phyloP scores from a whole-genome alignment of 2,888 invertebrate species.

The Sylvicola cinctus region DNA sequence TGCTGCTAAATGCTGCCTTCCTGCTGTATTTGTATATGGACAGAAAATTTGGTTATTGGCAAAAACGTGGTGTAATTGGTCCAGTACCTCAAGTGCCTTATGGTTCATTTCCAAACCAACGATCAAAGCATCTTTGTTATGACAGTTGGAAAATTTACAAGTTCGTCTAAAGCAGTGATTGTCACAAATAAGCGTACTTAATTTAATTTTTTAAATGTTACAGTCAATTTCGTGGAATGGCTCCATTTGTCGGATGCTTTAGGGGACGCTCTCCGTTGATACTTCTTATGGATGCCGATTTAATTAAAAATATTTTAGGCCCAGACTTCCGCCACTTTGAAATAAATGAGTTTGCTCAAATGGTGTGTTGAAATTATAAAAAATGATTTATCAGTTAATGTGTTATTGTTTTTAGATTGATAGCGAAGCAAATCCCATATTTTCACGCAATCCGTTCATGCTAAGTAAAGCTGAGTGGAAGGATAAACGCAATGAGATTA shows the following conservation, averaged over 20 bases:
- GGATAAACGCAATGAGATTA: slow-evolving; percentile 25
- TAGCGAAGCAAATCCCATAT: neutral
- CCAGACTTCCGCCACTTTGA: slow-evolving; percentile 23
- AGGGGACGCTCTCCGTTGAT: slow-evolving; percentile 17
- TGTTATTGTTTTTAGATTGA: too few species aligned
- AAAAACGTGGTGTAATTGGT: slow-evolving; percentile 18
- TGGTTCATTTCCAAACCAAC: slow-evolving; percentile 19
- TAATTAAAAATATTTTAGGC: slow-evolving; percentile 21
- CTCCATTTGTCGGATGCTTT: slow-evolving; percentile 24
- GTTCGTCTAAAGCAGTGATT: too few species aligned
- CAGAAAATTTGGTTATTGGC: slow-evolving; percentile 23
- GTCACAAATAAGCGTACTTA: neutral
- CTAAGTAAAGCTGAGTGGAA: slow-evolving; percentile 29
- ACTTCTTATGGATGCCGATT: slow-evolving; percentile 18
- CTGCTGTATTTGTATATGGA: slow-evolving; percentile 14
- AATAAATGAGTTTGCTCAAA: slow-evolving; percentile 11
- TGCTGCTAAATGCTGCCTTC: too few species aligned
- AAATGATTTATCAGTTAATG: too few species aligned
- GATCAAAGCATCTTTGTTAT: slow-evolving; percentile 14
- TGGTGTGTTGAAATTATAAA: too few species aligned
- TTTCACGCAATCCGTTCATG: slow-evolving; percentile 25
- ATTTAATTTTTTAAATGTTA: slow-evolving; percentile 8
- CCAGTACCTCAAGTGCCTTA: slow-evolving; percentile 17
- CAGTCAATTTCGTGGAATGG: slow-evolving; percentile 14
- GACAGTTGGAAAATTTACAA: slow-evolving; percentile 21